Evolutionary conservation across 2,113 vertebrate genomes (phyloP), one percentile per base, ranked within the genome.

Genomic region (Acinonyx jubatus): DNA sequence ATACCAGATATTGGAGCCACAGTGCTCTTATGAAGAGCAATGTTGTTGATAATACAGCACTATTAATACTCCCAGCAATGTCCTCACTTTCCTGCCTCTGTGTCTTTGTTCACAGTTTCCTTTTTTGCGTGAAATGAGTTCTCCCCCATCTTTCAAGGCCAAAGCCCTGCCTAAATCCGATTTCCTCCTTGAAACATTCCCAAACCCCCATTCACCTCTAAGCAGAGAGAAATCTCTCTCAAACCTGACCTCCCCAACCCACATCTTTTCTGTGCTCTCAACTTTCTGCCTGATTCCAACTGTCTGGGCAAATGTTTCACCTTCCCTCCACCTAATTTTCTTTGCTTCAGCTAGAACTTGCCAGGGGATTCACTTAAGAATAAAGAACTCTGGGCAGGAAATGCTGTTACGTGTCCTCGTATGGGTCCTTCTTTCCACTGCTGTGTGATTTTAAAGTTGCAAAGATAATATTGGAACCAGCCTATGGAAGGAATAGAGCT

Each of bases 51-150:
- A 63, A 65, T 1, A 2, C 5, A 55, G 79, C 79, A 52, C 57
- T 52, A 16, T 80, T 36, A 61, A 76, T 38, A 48, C 36, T 29
- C 74, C 86, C 81, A 91, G 36, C 23, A 27, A 33, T 41, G 65
- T 63, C 27, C 73, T 92, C 5, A 14, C 57, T 57, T 94, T 84
- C 87, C 88, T 84, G 96, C 84, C 55, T 84, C 45, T 61, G 48
- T 57, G 93, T 85, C 76, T 97, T 96, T 95, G 96, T 97, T 96
- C 52, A 65, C 16, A 33, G 73, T 87, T 98, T 97, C 97, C 96
- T 96, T 82, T 82, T 96, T 79, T 48, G 29, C 84, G 76, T n/a
- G 66, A 86, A 95, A 83, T 45, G 76, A 91, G 36, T 65, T 95
- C 82, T 57, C 21, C 84, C 57, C 74, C 57, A 85, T 80, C 33